A percentile compares a stretch with the other conserved stretches of the same genome.
Evolutionary conservation across 2,797 vertebrate genomes (phyloP).

Genomic region (Chanos chanos): DNA sequence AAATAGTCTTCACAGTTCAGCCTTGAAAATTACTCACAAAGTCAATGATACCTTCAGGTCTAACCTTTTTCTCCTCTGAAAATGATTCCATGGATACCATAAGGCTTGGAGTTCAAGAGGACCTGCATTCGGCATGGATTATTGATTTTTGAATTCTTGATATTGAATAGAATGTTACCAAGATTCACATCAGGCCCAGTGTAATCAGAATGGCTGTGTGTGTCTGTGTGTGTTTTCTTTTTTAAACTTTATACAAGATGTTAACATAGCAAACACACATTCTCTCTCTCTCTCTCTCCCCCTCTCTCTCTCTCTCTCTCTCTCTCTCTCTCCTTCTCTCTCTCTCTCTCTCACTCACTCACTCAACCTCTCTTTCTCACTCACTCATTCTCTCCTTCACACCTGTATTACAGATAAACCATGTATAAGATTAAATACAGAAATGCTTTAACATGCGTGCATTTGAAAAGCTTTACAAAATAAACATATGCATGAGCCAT

Average conservation of each 20-base stretch:
- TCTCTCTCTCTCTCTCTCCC: too few relatives aligned
- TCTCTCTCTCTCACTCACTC: too few relatives aligned
- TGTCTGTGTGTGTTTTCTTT: background rate
- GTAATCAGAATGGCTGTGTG: background rate
- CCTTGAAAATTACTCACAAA: constrained; percentile 47
- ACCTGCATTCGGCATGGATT: constrained; percentile 70
- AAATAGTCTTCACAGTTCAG: constrained; percentile 67
- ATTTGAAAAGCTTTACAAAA: too few relatives aligned
- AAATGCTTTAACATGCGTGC: too few relatives aligned
- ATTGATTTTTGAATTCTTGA: constrained; percentile 67
- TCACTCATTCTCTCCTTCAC: too few relatives aligned
- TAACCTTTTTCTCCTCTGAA: constrained; percentile 57
- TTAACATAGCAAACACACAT: background rate
- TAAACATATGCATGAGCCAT: too few relatives aligned
- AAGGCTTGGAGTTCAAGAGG: constrained; percentile 71
- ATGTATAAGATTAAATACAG: too few relatives aligned
- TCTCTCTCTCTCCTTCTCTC: too few relatives aligned
- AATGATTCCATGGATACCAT: constrained; percentile 77
- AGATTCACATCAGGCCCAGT: background rate
- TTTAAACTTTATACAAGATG: background rate
- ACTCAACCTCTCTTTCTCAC: too few relatives aligned
- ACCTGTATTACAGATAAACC: too few relatives aligned
- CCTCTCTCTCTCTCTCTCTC: too few relatives aligned
- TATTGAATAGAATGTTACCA: background rate
- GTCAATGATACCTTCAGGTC: constrained; percentile 39